Evolutionary conservation across 2,888 invertebrate species (phyloP), one percentile per base, ranked within the genome.

Genomic region (Volucella inflata): DNA sequence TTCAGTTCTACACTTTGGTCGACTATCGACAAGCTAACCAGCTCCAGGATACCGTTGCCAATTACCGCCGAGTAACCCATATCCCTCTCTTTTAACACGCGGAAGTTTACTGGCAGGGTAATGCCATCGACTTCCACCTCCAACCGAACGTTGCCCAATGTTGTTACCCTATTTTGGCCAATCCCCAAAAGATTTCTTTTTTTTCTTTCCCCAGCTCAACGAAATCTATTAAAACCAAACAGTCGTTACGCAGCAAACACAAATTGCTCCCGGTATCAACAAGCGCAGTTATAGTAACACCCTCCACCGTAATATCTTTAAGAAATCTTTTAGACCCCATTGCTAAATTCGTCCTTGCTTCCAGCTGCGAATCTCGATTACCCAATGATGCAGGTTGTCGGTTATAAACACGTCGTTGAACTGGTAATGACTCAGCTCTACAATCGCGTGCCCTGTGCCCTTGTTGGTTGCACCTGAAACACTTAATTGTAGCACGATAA

Each of bases 181-280:
- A 48, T 64, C 14, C 48, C 62, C 14, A 64, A 64, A 14, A 64
- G 36, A 11, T 46, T 48, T 46, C 46, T 70, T 46, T 44, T 46
- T 44, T 57, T 11, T 46, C 57, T 57, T 10, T 16, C 2, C 48
- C 16, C 8, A 55, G 11, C 11, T 57, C 42, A 11, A 51, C 17
- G 9, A n/a, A 10, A 8, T 53, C 8, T 44, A 53, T 53, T n/a
- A 11, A 17, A 9, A n/a, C 8, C 12, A 53, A 21, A 11, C 16
- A 42, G 44, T 68, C 64, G 14, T 64, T 11, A 1, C 64, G n/a
- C 30, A 64, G 14, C 6, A 64, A 36, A 14, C 50, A 64, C 8
- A 64, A 14, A 46, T 74, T 64, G 48, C 74, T 74, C 8, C 64
- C 74, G 1, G 64, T 74, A 14, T 76, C 75, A 21, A 76, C 10